These are phyloP conservation scores for Papilio polytes DNA, from an alignment of 1,140 invertebrate genomes.

Conservation along the genomic window DNA sequence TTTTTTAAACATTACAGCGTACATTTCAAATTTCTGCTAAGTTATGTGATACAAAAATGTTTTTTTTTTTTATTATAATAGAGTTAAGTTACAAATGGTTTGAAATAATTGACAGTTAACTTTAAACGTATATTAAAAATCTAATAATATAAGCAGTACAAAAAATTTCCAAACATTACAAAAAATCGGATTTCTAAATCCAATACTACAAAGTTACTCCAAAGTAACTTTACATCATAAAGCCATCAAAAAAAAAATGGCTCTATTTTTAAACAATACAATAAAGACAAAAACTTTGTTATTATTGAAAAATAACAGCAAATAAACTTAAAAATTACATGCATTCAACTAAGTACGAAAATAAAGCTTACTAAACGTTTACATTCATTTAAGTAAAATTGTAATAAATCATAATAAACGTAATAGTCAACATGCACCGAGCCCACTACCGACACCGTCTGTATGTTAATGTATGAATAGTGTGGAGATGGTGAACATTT, in stretches of 20 bases:
- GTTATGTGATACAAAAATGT: neutral
- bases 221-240: neutral
- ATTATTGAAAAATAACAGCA: neutral
- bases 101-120: neutral
- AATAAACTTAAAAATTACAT: neutral
- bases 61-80: neutral
- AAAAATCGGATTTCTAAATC: neutral
- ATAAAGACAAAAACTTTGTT: neutral
- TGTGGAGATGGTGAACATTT: conserved; percentile 42
- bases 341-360: conserved; percentile 3
- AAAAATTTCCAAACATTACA: neutral
- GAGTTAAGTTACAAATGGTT: neutral
- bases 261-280: neutral
- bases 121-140: neutral
- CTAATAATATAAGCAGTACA: neutral
- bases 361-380: neutral
- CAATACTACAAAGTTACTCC: neutral
- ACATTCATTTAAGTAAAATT: neutral
- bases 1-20: neutral
- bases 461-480: conserved; percentile 24
- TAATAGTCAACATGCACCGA: conserved; percentile 49
- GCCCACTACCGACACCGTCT: conserved; percentile 41
- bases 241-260: neutral
- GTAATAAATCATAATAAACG: neutral
- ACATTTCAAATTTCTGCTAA: neutral